Conservation (phyloP, 1,140 invertebrate genomes). For the Microplitis demolitor region DNA sequence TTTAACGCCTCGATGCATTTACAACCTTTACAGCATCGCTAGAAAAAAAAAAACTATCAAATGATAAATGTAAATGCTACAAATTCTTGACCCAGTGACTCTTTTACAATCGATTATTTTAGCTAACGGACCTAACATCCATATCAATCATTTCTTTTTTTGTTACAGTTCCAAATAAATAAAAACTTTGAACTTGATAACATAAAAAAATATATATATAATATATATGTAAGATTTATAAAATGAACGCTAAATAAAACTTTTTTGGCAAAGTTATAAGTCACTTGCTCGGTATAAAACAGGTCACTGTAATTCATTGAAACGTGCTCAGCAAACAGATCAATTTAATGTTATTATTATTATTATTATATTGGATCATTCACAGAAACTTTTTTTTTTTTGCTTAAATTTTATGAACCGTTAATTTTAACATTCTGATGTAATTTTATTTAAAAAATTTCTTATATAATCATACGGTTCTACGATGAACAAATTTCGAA, state of each 20-base stretch:
- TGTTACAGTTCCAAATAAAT: not conserved
- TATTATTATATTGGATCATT: not conserved
- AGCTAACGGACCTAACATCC: not conserved
- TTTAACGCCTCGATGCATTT: not conserved
- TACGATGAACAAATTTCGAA: too few species aligned
- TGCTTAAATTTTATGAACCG: too few species aligned
- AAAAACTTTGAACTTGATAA: not conserved
- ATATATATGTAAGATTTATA: not conserved
- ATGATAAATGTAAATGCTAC: constrained; percentile 35
- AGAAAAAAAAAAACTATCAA: not conserved
- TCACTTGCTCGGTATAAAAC: constrained; percentile 11
- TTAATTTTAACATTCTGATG: too few species aligned
- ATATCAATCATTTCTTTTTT: not conserved
- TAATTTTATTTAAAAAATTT: too few species aligned
- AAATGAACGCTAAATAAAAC: too few species aligned
- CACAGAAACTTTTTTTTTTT: too few species aligned
- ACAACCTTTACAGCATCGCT: not conserved
- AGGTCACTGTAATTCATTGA: constrained; percentile 28
- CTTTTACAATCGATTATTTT: constrained; percentile 33
- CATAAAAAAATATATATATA: too few species aligned
- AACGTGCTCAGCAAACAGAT: constrained; percentile 31
- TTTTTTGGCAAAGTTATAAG: not conserved
- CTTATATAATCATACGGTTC: too few species aligned
- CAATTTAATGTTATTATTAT: not conserved
- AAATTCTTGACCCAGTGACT: constrained; percentile 51